These are phyloP conservation scores for Centropus unirufus DNA, from an alignment of 2,113 vertebrate genomes.

Conservation along the genomic window DNA sequence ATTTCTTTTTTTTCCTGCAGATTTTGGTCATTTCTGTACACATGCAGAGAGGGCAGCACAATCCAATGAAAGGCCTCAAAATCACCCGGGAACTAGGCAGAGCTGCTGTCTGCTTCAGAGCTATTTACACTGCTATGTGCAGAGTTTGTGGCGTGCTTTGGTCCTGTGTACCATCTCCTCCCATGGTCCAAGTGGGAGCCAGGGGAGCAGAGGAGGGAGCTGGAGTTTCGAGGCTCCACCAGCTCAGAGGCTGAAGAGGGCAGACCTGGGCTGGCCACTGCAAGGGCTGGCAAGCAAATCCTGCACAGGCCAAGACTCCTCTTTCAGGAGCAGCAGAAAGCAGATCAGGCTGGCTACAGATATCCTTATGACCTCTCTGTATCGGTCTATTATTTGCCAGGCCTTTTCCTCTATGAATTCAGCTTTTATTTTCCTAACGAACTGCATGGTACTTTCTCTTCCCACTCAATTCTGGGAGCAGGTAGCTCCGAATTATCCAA, in stretches of 20 bases:
- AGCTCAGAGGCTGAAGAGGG: rapidly evolving
- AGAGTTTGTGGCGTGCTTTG: not conserved
- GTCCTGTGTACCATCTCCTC: not conserved
- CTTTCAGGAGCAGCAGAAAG: not conserved
- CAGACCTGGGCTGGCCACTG: not conserved
- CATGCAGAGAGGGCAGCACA: not conserved
- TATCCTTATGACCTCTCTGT: not conserved
- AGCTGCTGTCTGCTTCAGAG: not conserved
- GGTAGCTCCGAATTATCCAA: rapidly evolving
- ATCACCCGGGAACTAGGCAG: not conserved
- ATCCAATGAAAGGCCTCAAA: not conserved
- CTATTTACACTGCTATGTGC: not conserved
- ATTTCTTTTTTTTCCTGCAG: not conserved
- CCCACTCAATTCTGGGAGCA: not conserved
- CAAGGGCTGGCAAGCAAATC: not conserved
- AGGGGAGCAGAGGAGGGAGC: not conserved
- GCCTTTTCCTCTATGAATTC: not conserved
- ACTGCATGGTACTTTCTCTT: not conserved
- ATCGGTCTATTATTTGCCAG: not conserved
- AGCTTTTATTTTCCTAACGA: not conserved
- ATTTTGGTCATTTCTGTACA: not conserved
- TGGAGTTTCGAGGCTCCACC: not conserved
- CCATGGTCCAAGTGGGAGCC: not conserved
- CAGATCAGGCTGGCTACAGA: not conserved
- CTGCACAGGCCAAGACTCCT: not conserved